Evolutionary conservation across 2,888 invertebrate genomes (phyloP), one percentile per base, ranked within the genome.

Genomic region (Silvanus unidentatus): DNA sequence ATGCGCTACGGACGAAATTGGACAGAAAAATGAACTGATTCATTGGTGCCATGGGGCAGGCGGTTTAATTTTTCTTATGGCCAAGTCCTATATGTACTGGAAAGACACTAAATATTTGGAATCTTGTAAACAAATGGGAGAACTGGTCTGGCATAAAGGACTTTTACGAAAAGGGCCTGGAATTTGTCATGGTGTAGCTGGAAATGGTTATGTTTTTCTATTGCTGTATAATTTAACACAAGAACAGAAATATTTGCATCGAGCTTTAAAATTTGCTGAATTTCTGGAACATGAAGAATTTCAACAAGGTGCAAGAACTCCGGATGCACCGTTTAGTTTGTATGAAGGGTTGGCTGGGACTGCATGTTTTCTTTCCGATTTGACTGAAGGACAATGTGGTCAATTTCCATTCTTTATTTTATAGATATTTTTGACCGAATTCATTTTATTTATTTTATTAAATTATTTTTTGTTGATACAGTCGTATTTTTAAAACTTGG

Each of bases 31-130:
- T 46, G 84, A 88, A 48, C 71, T 92, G 9, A 79, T 92, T 0
- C 92, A 93, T 64, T 92, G 92, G 93, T 93, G 93, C 66, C 92
- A 93, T 65, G 93, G 93, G 0, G 89, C 89, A 8, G 84, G 89
- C 6, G 92, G 92, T 1, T 45, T 38, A 11, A 74, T 91, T 5
- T 92, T 90, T 63, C 67, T 90, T 28, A 78, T 93, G 75, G 88
- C 88, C 1, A 86, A 84, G 68, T 88, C 93, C 0, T 90, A 84
- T 65, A 66, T 83, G 22, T 70, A 82, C 1, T 92, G 82, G 73
- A 79, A 82, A 49, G 88, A 91, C 34, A 73, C 79, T 1, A 83
- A 80, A 62, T 93, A 86, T 65, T 70, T 87, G 16, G 65, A 80
- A 13, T 79, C 87, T 1, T 82, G 87, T 55, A 61, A 80, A 1